Base-by-base conservation (phyloP, 2,113 vertebrate genomes). In the Lota lota region DNA sequence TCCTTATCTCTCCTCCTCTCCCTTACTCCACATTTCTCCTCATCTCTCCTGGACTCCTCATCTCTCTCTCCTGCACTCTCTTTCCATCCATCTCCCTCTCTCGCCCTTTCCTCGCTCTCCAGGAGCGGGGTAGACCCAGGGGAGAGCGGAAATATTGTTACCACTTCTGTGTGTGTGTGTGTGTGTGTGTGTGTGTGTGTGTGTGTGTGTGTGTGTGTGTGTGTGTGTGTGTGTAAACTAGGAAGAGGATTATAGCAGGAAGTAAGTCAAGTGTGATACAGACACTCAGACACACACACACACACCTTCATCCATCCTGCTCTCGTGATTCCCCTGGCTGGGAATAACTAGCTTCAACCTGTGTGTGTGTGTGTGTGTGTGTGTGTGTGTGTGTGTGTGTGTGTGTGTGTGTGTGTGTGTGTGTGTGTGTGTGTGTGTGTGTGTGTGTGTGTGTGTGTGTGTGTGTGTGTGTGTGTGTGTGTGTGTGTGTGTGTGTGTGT, bases 81-180 rank as follows among this genome's bases (percentile, higher is more conserved):
- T 20, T 53, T 58, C 36, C 0, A 4, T 78, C 53, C 64, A 63
- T 76, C 68, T 56, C 4, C 15, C 66, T 68, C 56, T 58, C 36
- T 47, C 16, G 19, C 36, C 54, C 51, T 24, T 22, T 63, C 51
- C 19, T 14, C 47, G 5, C 64, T 70, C 69, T 68, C 64, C 64
- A 58, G 70, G 57, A 16, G 33, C 51, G 3, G 20, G 40, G n/a
- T 64, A 47, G 66, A 40, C 64, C 69, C 61, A 47, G 5, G 57
- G 74, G 65, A 79, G 70, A 63, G 69, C 53, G 28, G 33, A 50
- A 64, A 20, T 40, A 57, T 18, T 20, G 62, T 17, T 19, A 61
- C 53, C n/a, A 50, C 53, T 63, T 2, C 24, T 24, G 12, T 28
- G n/a, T 40, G 40, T 56, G 53, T 18, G 53, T 33, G 28, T 33